Evolutionary conservation across 2,797 vertebrate genomes (phyloP), one percentile per base, ranked within the genome.

Genomic region (Gallinago stenura): DNA sequence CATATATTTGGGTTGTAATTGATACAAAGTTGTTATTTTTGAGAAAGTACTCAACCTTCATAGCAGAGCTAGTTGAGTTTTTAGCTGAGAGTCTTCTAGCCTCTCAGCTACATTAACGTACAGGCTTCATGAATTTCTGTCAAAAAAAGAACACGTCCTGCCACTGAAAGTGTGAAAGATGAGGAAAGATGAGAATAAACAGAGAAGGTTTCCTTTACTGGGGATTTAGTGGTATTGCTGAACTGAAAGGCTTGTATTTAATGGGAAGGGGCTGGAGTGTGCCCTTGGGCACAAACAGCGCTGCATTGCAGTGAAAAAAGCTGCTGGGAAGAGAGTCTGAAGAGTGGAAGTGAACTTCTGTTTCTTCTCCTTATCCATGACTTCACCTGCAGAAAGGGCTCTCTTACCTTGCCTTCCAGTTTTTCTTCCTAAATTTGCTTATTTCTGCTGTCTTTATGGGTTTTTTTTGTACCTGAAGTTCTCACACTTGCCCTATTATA

Each of bases 91-190:
- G 24, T 77, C 45, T 48, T 70, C 35, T 33, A 61, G 70, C 45
- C 16, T 75, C 22, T 79, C 17, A 54, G 46, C 18, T 77, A 11
- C 8, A 3, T 69, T 76, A 43, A 28, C 12, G 7, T 65, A 31
- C 28, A 58, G 37, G 31, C 35, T 83, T 92, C 68, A 19, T 76
- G 66, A 75, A 41, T 28, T 91, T 92, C n/a, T 88, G 57, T 48
- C 41, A 26, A 37, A 62, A 68, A 68, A n/a, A 31, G 64, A 73
- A 6, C 10, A 9, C 0, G 0, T 45, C 20, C 33, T 90, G 66
- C 28, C 10, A 22, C 28, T 57, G 61, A n/a, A 62, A 37, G 18
- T 22, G 6, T 61, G 60, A 87, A 73, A 82, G 26, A 21, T 22
- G 16, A 37, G 35, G 19, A 66, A 60, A 56, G 41, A 39, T 3